These are phyloP conservation scores for Kryptolebias marmoratus DNA, from an alignment of 2,113 vertebrate genomes.

Conservation along the genomic window DNA sequence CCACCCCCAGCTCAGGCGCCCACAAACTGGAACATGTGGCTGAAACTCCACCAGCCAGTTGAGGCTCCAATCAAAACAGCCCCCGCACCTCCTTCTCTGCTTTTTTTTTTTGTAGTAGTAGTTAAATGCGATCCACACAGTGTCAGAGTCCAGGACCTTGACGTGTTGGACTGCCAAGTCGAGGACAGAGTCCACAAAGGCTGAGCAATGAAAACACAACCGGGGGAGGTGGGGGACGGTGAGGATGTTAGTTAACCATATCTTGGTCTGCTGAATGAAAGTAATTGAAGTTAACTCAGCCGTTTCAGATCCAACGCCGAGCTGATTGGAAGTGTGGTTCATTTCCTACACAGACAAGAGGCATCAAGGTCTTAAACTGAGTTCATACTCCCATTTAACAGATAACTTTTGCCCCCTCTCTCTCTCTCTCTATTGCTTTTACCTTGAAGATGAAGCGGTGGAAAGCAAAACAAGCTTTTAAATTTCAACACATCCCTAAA, in stretches of 20 bases:
- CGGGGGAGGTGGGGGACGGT: constrained; percentile 39
- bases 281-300: constrained; percentile 59
- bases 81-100: neutral
- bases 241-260: constrained; percentile 46
- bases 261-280: constrained; percentile 47
- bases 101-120: constrained; percentile 35
- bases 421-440: too few species aligned
- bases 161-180: constrained; percentile 58
- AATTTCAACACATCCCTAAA: constrained; percentile 2
- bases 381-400: too few species aligned
- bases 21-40: constrained; percentile 70
- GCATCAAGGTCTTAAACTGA: neutral
- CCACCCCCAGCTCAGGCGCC: constrained; percentile 23
- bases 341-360: constrained; percentile 39
- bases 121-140: constrained; percentile 66
- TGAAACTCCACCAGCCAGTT: constrained; percentile 56
- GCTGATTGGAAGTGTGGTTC: constrained; percentile 43
- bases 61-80: constrained; percentile 72
- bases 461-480: neutral
- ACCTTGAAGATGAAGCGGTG: constrained; percentile 1
- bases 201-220: constrained; percentile 65
- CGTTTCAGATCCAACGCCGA: constrained; percentile 25
- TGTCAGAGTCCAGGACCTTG: constrained; percentile 60
- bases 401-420: too few species aligned
- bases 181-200: constrained; percentile 57